Percentiles rank a stretch among this genome's conserved stretches.
These are phyloP conservation scores for Ondatra zibethicus DNA, from an alignment of 2,113 vertebrate species.

Conservation along the genomic window DNA sequence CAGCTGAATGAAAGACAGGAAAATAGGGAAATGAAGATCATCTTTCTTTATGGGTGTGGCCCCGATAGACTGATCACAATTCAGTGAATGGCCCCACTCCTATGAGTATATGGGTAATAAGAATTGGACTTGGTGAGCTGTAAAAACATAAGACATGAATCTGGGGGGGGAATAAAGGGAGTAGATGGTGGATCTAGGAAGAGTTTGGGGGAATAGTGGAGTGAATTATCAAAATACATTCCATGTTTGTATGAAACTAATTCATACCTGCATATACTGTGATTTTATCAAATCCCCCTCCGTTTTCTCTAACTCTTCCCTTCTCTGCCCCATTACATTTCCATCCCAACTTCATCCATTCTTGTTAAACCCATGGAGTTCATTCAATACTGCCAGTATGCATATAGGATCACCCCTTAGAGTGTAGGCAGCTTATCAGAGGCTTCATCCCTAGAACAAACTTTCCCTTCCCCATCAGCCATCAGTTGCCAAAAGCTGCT, in stretches of 20 bases:
- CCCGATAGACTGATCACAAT: no score
- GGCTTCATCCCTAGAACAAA: background rate
- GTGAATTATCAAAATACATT: background rate
- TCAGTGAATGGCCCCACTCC: background rate
- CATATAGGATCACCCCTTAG: background rate
- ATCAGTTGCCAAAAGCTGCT: background rate
- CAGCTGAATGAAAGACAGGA: no score
- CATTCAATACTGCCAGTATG: background rate
- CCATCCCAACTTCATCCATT: background rate
- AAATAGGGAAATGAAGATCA: background rate
- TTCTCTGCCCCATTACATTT: background rate
- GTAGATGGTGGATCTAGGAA: background rate
- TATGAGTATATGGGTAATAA: background rate
- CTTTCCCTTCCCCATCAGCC: background rate
- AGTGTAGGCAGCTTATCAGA: background rate
- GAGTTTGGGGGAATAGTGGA: background rate
- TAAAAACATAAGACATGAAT: background rate
- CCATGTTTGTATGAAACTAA: background rate
- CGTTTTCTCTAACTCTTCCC: background rate
- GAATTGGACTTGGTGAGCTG: background rate
- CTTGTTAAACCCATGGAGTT: background rate
- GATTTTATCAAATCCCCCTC: background rate
- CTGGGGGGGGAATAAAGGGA: background rate
- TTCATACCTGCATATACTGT: no score
- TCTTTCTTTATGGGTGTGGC: background rate